Conservation (phyloP, 2,797 vertebrate species). For the Manis pentadactyla region DNA sequence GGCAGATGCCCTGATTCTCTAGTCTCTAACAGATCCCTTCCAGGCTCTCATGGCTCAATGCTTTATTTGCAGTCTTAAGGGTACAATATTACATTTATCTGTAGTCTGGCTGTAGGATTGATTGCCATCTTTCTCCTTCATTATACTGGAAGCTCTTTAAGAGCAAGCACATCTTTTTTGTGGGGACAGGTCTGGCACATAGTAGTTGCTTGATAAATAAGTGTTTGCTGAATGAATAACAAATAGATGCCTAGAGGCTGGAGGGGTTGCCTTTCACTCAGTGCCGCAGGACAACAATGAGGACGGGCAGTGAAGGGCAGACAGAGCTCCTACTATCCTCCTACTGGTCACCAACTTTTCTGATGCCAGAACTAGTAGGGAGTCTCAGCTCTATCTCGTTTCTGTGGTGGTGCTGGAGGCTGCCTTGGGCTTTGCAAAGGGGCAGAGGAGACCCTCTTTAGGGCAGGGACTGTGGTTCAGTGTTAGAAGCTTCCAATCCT, state of each 20-base stretch:
- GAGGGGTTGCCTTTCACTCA: not conserved
- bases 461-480: not conserved
- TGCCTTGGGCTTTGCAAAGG: not conserved
- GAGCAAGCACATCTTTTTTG: not conserved
- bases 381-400: not conserved
- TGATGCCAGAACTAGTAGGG: not conserved
- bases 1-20: not conserved
- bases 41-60: not conserved
- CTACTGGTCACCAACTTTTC: not conserved
- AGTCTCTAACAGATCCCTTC: not conserved
- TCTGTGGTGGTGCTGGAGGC: not conserved
- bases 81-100: not conserved
- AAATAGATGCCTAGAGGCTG: not conserved
- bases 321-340: not conserved
- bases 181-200: not conserved
- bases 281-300: not conserved
- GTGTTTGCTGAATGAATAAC: not conserved
- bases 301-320: not conserved
- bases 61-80: conserved; percentile 5
- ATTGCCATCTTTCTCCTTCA: conserved; percentile 40
- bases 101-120: not conserved
- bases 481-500: not conserved
- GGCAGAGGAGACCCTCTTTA: not conserved
- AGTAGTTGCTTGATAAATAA: conserved; percentile 43
- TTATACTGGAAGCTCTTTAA: not conserved